These are phyloP conservation scores for Cyclina sinensis DNA, from an alignment of 1,140 invertebrate species.

Conservation along the genomic window DNA sequence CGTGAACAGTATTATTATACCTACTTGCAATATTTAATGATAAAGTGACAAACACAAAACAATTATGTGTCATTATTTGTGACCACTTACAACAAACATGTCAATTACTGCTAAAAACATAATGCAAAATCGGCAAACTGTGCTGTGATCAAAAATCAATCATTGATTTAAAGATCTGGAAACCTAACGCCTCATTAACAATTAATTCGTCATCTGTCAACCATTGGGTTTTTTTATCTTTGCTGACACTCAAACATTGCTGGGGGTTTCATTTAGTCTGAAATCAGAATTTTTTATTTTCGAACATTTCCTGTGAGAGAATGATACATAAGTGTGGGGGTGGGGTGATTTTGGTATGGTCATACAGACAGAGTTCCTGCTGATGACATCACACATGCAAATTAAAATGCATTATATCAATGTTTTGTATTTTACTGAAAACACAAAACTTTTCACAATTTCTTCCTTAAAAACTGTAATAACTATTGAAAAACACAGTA, in stretches of 20 bases:
- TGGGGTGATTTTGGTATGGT: too few species aligned
- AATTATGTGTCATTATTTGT: conserved; percentile 8
- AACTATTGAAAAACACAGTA: too few species aligned
- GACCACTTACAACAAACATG: conserved; percentile 14
- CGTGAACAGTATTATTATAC: conserved; percentile 17
- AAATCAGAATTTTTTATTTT: too few species aligned
- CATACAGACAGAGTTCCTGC: too few species aligned
- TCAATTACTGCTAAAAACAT: conserved; percentile 41
- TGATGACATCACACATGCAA: too few species aligned
- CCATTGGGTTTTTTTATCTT: not conserved
- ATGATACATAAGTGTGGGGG: too few species aligned
- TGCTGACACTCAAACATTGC: not conserved
- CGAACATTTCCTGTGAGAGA: too few species aligned
- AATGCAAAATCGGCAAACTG: not conserved
- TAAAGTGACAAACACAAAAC: conserved; percentile 41
- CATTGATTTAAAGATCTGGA: not conserved
- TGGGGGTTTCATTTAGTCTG: not conserved
- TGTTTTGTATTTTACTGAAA: too few species aligned
- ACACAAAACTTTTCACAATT: too few species aligned
- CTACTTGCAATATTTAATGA: not conserved
- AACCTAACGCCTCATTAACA: not conserved
- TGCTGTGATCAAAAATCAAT: conserved; percentile 16
- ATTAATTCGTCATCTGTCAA: not conserved
- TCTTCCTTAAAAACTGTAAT: too few species aligned
- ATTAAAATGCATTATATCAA: too few species aligned